phyloP scores from a whole-genome alignment of 2,797 vertebrate species.

The Uromys caudimaculatus region DNA sequence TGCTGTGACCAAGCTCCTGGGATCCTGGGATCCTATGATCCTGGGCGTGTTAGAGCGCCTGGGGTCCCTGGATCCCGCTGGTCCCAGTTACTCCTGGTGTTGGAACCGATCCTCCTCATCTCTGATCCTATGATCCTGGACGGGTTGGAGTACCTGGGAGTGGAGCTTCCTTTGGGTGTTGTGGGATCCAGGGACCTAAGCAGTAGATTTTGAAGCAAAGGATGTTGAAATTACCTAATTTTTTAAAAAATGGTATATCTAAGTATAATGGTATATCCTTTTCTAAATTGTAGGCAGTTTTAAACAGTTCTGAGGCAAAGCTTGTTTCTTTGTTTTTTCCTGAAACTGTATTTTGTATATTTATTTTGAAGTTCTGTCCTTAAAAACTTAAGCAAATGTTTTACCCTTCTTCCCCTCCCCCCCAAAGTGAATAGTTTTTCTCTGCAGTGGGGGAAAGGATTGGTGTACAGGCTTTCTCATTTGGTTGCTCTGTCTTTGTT shows the following conservation, averaged over 20 bases:
- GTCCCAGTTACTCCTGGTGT: too few relatives aligned
- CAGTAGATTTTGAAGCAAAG: conserved; percentile 56
- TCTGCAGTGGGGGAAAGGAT: background rate
- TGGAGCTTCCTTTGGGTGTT: too few relatives aligned
- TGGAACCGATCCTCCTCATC: too few relatives aligned
- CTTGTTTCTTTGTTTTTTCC: conserved; percentile 59
- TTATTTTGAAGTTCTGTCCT: conserved; percentile 45
- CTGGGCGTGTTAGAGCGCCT: too few relatives aligned
- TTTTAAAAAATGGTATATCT: background rate
- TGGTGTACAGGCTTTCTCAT: background rate
- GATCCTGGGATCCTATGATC: too few relatives aligned
- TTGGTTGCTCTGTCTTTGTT: conserved; percentile 54
- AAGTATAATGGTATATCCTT: background rate
- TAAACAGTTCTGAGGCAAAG: conserved; percentile 38
- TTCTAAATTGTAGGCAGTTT: conserved; percentile 54
- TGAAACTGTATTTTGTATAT: conserved; percentile 56
- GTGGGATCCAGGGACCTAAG: background rate
- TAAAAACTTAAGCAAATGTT: conserved; percentile 10
- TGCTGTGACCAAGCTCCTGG: too few relatives aligned
- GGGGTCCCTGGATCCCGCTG: too few relatives aligned
- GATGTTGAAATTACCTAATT: background rate
- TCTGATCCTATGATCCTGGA: too few relatives aligned
- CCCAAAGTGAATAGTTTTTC: background rate
- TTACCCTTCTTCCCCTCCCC: background rate
- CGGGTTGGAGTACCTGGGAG: too few relatives aligned